Conservation (phyloP, 2,113 vertebrate species). For the Microcebus griseorufus region DNA sequence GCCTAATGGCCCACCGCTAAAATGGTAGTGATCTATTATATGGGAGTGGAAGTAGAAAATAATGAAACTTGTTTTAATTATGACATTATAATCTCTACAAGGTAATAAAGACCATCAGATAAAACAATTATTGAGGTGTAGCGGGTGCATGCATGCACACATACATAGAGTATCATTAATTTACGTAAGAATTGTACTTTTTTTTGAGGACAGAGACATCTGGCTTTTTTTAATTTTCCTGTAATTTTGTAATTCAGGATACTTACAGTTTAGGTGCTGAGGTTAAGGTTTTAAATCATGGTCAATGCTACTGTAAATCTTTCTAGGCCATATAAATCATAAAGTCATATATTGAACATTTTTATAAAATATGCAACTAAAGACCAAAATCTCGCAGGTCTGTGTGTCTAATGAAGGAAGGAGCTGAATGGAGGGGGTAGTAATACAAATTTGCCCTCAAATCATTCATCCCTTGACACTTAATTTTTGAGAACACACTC, state of each 20-base stretch:
- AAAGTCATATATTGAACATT: neutral
- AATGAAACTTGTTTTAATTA: constrained; percentile 62
- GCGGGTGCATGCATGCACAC: rapidly evolving
- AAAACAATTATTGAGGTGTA: constrained; percentile 33
- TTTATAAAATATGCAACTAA: constrained; percentile 25
- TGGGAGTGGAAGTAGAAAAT: constrained; percentile 46
- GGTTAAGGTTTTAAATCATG: constrained; percentile 1
- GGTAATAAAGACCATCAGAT: constrained; percentile 43
- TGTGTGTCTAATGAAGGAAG: neutral
- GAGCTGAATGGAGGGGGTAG: neutral
- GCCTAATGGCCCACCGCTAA: constrained; percentile 44
- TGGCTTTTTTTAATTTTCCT: neutral
- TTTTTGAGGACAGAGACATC: neutral
- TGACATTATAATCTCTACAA: constrained; percentile 58
- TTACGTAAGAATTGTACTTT: neutral
- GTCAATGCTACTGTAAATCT: neutral
- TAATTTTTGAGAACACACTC: neutral
- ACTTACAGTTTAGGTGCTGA: neutral
- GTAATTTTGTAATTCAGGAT: neutral
- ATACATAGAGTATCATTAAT: neutral
- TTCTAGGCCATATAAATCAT: constrained; percentile 5
- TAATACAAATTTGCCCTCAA: neutral
- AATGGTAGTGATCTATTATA: constrained; percentile 34
- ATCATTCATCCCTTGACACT: neutral
- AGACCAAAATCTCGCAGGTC: neutral